A percentile compares a stretch with the other conserved stretches of the same genome.
These are phyloP conservation scores for Drosophila nr. perissopoda DNA, from an alignment of 2,888 invertebrate species.

Conservation along the genomic window DNA sequence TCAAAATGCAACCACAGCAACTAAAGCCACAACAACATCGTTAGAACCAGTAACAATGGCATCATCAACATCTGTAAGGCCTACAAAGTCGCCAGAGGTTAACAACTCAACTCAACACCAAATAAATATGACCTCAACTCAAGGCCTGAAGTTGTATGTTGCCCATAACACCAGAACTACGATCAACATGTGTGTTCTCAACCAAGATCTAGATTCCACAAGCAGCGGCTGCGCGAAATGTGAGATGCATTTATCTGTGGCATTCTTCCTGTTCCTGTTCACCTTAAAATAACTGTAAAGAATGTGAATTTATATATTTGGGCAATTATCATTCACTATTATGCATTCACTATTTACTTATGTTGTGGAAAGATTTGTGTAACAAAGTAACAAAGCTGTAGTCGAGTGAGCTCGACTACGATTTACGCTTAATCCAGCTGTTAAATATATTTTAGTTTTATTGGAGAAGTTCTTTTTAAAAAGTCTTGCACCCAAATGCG, in stretches of 20 bases:
- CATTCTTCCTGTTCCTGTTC: not conserved
- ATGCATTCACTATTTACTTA: not conserved
- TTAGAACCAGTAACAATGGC: not conserved
- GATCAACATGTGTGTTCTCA: not conserved
- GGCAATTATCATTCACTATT: not conserved
- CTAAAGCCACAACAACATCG: not conserved
- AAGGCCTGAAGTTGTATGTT: not conserved
- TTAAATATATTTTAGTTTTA: too few species aligned
- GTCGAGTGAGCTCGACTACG: too few species aligned
- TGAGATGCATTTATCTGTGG: not conserved
- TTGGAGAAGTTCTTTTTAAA: too few species aligned
- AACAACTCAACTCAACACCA: not conserved
- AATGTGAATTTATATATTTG: not conserved
- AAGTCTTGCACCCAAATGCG: too few species aligned
- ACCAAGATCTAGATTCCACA: not conserved
- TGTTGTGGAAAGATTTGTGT: not conserved
- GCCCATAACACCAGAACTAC: constrained; percentile 2
- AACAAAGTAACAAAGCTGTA: too few species aligned
- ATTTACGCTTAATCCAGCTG: too few species aligned
- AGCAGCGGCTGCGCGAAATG: not conserved
- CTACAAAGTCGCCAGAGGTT: not conserved
- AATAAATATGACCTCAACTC: not conserved
- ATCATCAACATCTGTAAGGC: not conserved
- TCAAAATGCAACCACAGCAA: not conserved
- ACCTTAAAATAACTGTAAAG: rapidly evolving